These are phyloP conservation scores for Eupithecia subfuscata DNA, from an alignment of 2,888 invertebrate genomes.

Conservation along the genomic window DNA sequence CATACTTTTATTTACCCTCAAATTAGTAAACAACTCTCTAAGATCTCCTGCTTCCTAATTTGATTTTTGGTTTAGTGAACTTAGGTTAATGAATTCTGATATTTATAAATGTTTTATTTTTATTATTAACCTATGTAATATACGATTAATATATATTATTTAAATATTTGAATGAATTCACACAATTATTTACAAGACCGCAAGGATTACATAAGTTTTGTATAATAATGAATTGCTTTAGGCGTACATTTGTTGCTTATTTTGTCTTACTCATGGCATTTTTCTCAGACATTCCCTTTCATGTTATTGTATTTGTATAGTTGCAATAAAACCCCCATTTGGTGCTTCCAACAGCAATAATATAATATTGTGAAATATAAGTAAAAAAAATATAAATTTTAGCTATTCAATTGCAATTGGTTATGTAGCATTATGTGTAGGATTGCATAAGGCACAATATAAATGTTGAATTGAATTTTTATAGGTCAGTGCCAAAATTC, in stretches of 20 bases:
- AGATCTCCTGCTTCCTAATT: constrained; percentile 60
- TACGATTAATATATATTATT: constrained; percentile 75
- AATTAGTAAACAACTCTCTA: constrained; percentile 48
- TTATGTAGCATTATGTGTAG: constrained; percentile 23
- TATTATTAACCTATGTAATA: constrained; percentile 66
- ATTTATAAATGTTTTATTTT: constrained; percentile 68
- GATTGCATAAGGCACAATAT: constrained; percentile 38
- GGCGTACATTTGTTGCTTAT: constrained; percentile 60
- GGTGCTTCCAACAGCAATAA: constrained; percentile 43
- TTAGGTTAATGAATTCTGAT: constrained; percentile 68
- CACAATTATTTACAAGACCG: constrained; percentile 62
- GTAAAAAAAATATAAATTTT: constrained; percentile 15
- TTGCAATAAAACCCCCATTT: constrained; percentile 34
- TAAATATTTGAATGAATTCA: constrained; percentile 73
- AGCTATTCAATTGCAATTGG: constrained; percentile 21
- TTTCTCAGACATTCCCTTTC: constrained; percentile 52
- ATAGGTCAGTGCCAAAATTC: constrained; percentile 66
- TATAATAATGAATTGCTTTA: constrained; percentile 65
- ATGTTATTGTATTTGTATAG: constrained; percentile 24
- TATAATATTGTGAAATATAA: constrained; percentile 11
- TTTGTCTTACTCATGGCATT: constrained; percentile 57
- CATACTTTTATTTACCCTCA: constrained; percentile 31
- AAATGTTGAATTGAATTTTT: constrained; percentile 47
- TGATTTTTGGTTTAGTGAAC: constrained; percentile 55
- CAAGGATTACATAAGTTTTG: constrained; percentile 59